Conservation (phyloP, 2,888 invertebrate species). For the Harpalus rufipes region DNA sequence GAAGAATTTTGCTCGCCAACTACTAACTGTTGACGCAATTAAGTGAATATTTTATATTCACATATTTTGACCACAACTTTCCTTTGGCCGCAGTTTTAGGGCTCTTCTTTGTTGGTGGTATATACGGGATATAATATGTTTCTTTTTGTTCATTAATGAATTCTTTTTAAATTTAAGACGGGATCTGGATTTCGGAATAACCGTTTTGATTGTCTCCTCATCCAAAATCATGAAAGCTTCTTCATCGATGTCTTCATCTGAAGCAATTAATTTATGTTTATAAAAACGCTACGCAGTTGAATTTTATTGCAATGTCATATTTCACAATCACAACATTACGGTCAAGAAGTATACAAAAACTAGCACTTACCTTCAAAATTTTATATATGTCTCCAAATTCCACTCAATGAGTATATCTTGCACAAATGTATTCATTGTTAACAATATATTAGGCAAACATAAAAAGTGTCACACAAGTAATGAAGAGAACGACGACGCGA, state of each 20-base stretch:
- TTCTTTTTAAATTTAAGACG: slow-evolving; percentile 6
- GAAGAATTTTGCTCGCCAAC: neutral
- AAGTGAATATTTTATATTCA: slow-evolving; percentile 1
- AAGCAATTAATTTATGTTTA: neutral
- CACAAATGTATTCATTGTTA: neutral
- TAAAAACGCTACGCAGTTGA: neutral
- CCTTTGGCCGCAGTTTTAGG: neutral
- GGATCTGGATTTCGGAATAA: neutral
- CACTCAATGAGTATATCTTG: neutral
- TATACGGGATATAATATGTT: no score
- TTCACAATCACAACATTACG: neutral
- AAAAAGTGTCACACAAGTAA: no score
- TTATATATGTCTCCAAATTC: no score
- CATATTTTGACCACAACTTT: slow-evolving; percentile 9
- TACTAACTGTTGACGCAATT: neutral
- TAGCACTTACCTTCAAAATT: neutral
- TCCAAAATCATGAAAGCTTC: neutral
- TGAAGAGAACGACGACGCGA: no score
- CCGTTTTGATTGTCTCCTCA: neutral
- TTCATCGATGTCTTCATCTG: neutral
- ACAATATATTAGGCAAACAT: no score
- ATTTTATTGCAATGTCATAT: neutral
- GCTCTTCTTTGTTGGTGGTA: neutral
- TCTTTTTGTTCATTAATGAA: no score
- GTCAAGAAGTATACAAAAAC: neutral